A percentile compares a stretch with the other conserved stretches of the same genome.
These are phyloP conservation scores for Acyrthosiphon pisum DNA, from an alignment of 1,140 invertebrate species.

Conservation along the genomic window DNA sequence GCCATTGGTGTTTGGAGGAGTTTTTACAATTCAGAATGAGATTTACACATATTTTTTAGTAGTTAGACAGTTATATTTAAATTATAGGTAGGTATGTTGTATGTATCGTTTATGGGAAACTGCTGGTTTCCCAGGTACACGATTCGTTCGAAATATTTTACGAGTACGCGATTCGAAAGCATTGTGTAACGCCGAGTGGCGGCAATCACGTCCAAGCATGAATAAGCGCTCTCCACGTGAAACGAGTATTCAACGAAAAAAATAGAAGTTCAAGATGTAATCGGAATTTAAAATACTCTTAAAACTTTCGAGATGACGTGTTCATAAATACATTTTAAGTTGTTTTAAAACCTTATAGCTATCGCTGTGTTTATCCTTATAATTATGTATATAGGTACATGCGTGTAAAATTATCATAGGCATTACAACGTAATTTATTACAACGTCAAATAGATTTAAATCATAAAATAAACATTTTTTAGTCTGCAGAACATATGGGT, in stretches of 20 bases:
- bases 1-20: neutral
- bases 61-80: neutral
- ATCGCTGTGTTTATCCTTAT: no score
- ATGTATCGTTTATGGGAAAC: neutral
- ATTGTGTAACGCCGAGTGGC: no score
- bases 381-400: neutral
- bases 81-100: neutral
- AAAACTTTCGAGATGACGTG: neutral
- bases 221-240: neutral
- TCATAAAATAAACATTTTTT: slow-evolving; percentile 46
- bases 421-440: neutral
- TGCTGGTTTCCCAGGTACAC: neutral
- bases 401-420: neutral
- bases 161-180: neutral
- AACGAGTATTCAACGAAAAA: neutral
- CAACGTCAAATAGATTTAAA: neutral
- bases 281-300: neutral
- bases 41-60: neutral
- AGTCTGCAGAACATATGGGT: slow-evolving; percentile 43
- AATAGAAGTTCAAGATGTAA: neutral
- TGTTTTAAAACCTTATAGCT: neutral
- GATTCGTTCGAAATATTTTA: neutral
- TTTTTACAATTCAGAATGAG: neutral
- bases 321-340: neutral
- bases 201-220: neutral